Conservation (phyloP, 2,797 vertebrate species). For the Amniataba percoides region DNA sequence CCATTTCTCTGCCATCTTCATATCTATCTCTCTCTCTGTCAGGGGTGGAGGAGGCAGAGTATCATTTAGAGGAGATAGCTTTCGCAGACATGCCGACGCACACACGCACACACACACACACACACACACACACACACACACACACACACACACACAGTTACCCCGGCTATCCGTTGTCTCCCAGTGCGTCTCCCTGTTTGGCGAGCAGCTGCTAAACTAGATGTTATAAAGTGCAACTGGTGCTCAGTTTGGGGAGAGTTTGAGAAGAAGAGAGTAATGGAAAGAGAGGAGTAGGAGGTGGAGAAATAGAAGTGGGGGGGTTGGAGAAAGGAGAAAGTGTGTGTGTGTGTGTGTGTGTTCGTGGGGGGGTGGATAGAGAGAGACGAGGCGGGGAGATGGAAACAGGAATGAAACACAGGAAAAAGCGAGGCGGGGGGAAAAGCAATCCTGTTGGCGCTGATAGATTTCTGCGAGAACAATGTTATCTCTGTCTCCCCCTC, state of each 20-base stretch:
- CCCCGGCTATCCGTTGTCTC: conserved; percentile 51
- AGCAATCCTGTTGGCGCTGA: conserved; percentile 83
- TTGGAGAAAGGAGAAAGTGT: not conserved
- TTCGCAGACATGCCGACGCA: conserved; percentile 54
- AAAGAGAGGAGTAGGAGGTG: conserved; percentile 37
- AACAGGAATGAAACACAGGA: conserved; percentile 73
- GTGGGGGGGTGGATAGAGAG: conserved; percentile 16
- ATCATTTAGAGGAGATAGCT: conserved; percentile 77
- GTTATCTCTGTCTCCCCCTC: conserved; percentile 77
- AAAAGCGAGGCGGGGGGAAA: conserved; percentile 64
- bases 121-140: conserved; percentile 17
- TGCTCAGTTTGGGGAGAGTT: conserved; percentile 60
- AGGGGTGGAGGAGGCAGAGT: conserved; percentile 70
- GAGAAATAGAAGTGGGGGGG: conserved; percentile 9
- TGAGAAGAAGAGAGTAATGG: conserved; percentile 50
- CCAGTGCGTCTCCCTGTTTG: conserved; percentile 39
- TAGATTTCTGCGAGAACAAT: conserved; percentile 83
- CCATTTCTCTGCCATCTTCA: conserved; percentile 65
- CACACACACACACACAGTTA: conserved; percentile 33
- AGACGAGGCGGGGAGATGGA: conserved; percentile 55
- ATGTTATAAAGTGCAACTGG: conserved; percentile 79
- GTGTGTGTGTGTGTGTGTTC: too few species aligned
- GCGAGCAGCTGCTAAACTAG: conserved; percentile 68
- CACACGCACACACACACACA: conserved; percentile 10
- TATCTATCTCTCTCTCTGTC: conserved; percentile 76